Base-by-base conservation (phyloP, 1,140 invertebrate species). In the Cardiocondyla obscurior region DNA sequence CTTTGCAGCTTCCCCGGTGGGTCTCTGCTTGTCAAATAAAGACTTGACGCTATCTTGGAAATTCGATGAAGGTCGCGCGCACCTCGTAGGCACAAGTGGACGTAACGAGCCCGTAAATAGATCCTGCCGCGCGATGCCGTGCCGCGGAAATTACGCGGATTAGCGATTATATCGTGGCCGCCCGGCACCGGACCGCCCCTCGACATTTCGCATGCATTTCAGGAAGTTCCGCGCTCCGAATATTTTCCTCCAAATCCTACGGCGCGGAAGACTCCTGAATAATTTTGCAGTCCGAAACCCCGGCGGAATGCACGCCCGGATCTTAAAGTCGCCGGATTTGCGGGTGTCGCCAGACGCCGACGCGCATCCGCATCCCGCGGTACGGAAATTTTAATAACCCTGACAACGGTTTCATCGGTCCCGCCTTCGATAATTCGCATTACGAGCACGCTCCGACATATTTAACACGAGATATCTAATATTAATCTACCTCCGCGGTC, bases 61-160 rank as follows among this genome's bases (percentile, higher is more conserved):
- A 42, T 67, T 79, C 74, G 62, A 64, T n/a, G 42, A 79, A 53
- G 74, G 25, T 53, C 62, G 46, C 60, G 33, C 60, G 67, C 33
- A 77, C 74, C 62, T 77, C 33, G 62, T 46, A 22, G 28, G 42
- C 30, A 33, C 33, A 79, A 67, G 62, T 53, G 62, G 74, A n/a
- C 74, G 16, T 69, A 79, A 79, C 62, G 74, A 79, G 46, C 46
- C 74, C 62, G 46, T 69, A 79, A 79, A 67, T 67, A 67, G 33
- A 74, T 6, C 10, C 72, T 16, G n/a, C 14, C n/a, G 64, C n/a
- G 64, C 12, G 58, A 74, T 79, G 36, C 22, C 22, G 25, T 53
- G 49, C 46, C 25, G 74, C 74, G 51, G 74, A 69, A 79, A 79
- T 79, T 79, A 67, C 62, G 67, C 49, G 22, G 46, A 77, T 67